These are phyloP conservation scores for Porites australiensis DNA, from an alignment of 64 coral and sea anemone species.

Conservation along the genomic window DNA sequence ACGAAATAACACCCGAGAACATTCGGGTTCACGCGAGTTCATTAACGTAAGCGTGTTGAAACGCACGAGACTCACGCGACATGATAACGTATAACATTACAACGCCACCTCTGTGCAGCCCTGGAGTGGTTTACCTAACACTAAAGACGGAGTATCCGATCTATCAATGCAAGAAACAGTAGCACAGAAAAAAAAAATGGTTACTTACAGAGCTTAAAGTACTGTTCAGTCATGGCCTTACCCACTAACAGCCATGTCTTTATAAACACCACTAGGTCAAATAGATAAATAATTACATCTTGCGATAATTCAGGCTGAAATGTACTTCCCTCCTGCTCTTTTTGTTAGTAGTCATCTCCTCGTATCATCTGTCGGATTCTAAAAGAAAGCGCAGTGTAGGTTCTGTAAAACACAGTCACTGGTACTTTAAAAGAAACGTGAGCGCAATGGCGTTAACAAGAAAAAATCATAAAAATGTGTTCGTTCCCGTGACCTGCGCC, in stretches of 20 bases:
- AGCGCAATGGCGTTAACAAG: too few species aligned
- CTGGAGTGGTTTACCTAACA: too few species aligned
- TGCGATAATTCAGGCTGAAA: neutral
- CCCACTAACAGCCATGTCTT: neutral
- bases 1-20: too few species aligned
- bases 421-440: too few species aligned
- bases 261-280: neutral
- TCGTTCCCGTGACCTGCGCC: too few species aligned
- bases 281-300: neutral
- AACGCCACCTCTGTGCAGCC: too few species aligned
- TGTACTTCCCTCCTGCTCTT: neutral
- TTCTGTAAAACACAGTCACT: neutral
- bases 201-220: neutral
- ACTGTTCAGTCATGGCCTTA: neutral
- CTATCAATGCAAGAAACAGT: too few species aligned
- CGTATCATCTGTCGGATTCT: slow-evolving; percentile 87
- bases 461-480: too few species aligned
- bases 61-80: neutral
- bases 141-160: too few species aligned
- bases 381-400: neutral
- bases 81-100: too few species aligned
- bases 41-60: neutral
- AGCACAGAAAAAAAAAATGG: too few species aligned
- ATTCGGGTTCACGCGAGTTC: too few species aligned
- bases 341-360: slow-evolving; percentile 59